phyloP scores from a whole-genome alignment of 2,797 vertebrate genomes.

The Lacerta agilis region DNA sequence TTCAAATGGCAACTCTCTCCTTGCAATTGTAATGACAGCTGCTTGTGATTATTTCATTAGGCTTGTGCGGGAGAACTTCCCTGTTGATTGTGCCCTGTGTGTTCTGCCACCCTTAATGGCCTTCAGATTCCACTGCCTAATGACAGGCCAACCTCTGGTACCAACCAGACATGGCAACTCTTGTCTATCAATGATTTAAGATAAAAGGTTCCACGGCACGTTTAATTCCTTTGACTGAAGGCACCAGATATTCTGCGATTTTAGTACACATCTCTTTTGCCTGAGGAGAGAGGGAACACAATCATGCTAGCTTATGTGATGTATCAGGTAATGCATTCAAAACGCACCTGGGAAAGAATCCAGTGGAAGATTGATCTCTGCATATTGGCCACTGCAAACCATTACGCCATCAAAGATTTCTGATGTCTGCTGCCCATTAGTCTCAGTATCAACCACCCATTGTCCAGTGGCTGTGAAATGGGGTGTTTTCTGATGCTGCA shows the following conservation, averaged over 20 bases:
- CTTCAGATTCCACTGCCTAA: neutral
- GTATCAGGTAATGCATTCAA: neutral
- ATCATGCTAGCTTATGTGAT: neutral
- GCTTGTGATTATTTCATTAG: neutral
- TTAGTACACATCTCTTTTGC: neutral
- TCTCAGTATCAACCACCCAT: slow-evolving; percentile 88
- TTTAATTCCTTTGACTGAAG: neutral
- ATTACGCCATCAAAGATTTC: slow-evolving; percentile 89
- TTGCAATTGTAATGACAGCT: neutral
- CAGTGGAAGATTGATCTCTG: slow-evolving; percentile 82
- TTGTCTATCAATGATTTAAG: neutral
- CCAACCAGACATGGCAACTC: neutral
- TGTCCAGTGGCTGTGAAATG: slow-evolving; percentile 87
- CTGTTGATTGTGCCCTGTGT: neutral
- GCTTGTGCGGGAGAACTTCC: neutral
- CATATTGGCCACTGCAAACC: slow-evolving; percentile 88
- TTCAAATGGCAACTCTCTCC: neutral
- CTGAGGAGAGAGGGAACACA: neutral
- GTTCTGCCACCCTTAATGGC: too few species aligned
- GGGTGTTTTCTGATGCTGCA: slow-evolving; percentile 77
- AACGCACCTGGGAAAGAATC: slow-evolving; percentile 89
- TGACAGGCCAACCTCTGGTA: neutral
- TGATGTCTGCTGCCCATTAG: slow-evolving; percentile 70
- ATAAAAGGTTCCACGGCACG: neutral
- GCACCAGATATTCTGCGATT: neutral